phyloP scores from a whole-genome alignment of 1,140 invertebrate species.

The Adoxophyes honmai region DNA sequence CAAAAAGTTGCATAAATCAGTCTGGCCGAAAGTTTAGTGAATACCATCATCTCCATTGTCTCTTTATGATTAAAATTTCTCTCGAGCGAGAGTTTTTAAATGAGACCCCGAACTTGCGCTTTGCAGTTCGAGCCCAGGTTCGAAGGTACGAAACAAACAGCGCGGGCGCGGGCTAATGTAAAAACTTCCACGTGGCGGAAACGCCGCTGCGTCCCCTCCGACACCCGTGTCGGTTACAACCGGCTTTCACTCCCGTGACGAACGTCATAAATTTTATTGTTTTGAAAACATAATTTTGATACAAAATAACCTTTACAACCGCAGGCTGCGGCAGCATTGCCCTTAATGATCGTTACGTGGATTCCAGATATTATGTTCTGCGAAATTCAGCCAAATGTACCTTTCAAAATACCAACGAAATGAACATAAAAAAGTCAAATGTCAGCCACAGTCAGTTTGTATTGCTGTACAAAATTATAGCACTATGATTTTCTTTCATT shows the following conservation, averaged over 20 bases:
- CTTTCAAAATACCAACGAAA: too few relatives aligned
- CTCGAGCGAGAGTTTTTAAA: conserved; percentile 52
- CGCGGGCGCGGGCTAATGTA: conserved; percentile 54
- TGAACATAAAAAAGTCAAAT: too few relatives aligned
- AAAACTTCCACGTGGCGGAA: conserved; percentile 51
- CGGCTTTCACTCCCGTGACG: conserved; percentile 26
- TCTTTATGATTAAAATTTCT: conserved; percentile 67
- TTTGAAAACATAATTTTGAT: too few relatives aligned
- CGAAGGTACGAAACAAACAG: conserved; percentile 63
- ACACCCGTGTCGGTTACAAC: conserved; percentile 44
- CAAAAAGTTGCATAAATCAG: conserved; percentile 35
- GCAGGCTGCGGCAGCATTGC: too few relatives aligned
- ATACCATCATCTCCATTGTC: conserved; percentile 58
- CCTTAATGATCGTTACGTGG: too few relatives aligned
- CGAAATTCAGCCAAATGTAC: too few relatives aligned
- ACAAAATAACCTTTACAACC: too few relatives aligned
- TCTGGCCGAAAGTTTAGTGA: conserved; percentile 38
- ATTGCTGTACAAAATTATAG: too few relatives aligned
- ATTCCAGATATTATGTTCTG: too few relatives aligned
- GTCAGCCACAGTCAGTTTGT: too few relatives aligned
- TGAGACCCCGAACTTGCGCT: conserved; percentile 61
- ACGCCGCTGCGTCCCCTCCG: conserved; percentile 50
- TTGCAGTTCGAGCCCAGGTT: conserved; percentile 50
- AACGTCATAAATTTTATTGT: conserved; percentile 10
- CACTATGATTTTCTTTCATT: too few relatives aligned